Evolutionary conservation across 2,113 vertebrate species (phyloP).

Genomic region (Barbus barbus): DNA sequence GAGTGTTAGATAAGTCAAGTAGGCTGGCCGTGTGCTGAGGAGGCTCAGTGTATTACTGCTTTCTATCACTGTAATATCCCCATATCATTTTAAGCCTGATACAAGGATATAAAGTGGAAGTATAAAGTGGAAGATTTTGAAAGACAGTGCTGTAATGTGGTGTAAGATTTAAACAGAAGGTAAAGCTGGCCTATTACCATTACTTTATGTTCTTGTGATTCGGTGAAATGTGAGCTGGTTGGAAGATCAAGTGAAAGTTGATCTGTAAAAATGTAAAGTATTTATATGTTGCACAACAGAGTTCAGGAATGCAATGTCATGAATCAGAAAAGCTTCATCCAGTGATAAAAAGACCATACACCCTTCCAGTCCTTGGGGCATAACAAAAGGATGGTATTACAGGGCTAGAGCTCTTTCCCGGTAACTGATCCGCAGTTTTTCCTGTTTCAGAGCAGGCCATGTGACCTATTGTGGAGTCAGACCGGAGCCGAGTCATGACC

Average conservation of each 20-base stretch:
- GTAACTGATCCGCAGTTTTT: constrained; percentile 47
- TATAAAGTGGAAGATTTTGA: not conserved
- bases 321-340: constrained; percentile 6
- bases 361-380: constrained; percentile 8
- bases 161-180: not conserved
- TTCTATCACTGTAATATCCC: constrained; percentile 8
- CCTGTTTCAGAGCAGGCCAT: constrained; percentile 33
- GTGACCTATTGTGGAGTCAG: constrained; percentile 27
- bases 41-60: constrained; percentile 15
- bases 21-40: constrained; percentile 4
- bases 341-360: not conserved
- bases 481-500: constrained; percentile 21
- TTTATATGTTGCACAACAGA: not conserved
- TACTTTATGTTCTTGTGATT: not conserved
- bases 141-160: not conserved
- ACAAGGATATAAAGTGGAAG: not conserved
- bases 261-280: not conserved
- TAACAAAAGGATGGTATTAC: constrained; percentile 46
- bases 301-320: not conserved
- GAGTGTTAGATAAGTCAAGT: constrained; percentile 37
- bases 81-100: constrained; percentile 11
- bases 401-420: constrained; percentile 41
- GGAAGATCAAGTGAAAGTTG: not conserved
- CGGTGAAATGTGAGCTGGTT: not conserved
- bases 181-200: not conserved